Base-by-base conservation (phyloP, 2,113 vertebrate genomes). In the Odocoileus hemionus region DNA sequence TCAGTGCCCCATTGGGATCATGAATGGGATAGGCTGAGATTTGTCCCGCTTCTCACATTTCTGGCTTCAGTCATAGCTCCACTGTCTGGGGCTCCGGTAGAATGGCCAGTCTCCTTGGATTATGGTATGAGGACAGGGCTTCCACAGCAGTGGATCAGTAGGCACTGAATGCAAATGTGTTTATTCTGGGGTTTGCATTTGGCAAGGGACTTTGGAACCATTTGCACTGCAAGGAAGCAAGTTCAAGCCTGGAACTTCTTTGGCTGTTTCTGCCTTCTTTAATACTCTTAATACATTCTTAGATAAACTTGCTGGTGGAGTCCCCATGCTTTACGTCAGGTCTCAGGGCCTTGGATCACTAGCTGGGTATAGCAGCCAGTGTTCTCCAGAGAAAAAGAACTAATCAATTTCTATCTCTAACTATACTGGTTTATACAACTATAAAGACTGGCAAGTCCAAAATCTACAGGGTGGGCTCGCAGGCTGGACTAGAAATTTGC, bases 1-100 rank as follows among this genome's bases (percentile, higher is more conserved):
- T 45, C 2, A 3, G 11, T 2, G 17, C 26, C 9, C 23, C n/a
- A 28, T 3, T 2, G 11, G 54, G 28, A 54, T n/a, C n/a, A 4
- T 7, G 90, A 33, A 23, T 54, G 33, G 52, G 33, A 9, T 2
- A 39, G 54, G 7, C 33, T 70, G 30, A 19, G 13, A 57, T 84
- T 23, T 57, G 70, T 33, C n/a, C 19, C 0, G 5, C 12, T 83
- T 82, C 50, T 45, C 45, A 28, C n/a, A 25, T 43, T 50, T 45
- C 8, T 30, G 54, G 14, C 58, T 91, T 54, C 16, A 30, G 55
- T 61, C 28, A 3, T 2, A 95, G 21, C 14, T 26, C 64, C 47
- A 52, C 21, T 36, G 36, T 11, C 25, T 60, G 61, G 25, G 52
- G 3, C 43, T 57, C n/a, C 0, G 1, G 15, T 58, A 70, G 25